Conservation (phyloP, 2,113 vertebrate species). For the Turnix velox region DNA sequence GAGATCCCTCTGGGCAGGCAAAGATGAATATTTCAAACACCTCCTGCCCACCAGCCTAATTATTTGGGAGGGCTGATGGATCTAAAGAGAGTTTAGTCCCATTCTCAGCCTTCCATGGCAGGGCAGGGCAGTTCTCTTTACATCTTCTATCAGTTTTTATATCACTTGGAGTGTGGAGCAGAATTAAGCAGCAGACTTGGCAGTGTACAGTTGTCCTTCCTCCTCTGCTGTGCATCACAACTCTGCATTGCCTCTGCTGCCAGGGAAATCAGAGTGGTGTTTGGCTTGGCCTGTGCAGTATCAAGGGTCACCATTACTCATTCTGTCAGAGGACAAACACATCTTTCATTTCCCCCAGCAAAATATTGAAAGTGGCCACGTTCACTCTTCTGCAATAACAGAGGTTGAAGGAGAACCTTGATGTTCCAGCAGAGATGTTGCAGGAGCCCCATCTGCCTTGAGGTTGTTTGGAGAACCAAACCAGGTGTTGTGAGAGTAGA, state of each 20-base stretch:
- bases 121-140: not conserved
- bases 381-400: not conserved
- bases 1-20: not conserved
- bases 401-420: not conserved
- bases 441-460: not conserved
- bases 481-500: not conserved
- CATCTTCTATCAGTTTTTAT: rapidly evolving
- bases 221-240: not conserved
- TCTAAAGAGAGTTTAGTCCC: not conserved
- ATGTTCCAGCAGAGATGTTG: not conserved
- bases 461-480: not conserved
- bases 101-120: not conserved
- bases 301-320: conserved; percentile 9
- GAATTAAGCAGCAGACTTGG: not conserved
- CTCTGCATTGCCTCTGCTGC: not conserved
- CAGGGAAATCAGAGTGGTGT: not conserved
- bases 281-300: conserved; percentile 24
- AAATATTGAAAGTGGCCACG: not conserved
- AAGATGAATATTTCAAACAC: not conserved
- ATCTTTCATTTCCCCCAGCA: not conserved
- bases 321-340: conserved; percentile 12
- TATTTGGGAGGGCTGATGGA: not conserved
- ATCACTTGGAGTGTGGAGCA: not conserved
- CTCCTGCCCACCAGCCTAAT: not conserved
- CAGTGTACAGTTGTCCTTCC: not conserved